These are phyloP conservation scores for Venturia canescens DNA, from an alignment of 1,140 invertebrate genomes.

Conservation along the genomic window DNA sequence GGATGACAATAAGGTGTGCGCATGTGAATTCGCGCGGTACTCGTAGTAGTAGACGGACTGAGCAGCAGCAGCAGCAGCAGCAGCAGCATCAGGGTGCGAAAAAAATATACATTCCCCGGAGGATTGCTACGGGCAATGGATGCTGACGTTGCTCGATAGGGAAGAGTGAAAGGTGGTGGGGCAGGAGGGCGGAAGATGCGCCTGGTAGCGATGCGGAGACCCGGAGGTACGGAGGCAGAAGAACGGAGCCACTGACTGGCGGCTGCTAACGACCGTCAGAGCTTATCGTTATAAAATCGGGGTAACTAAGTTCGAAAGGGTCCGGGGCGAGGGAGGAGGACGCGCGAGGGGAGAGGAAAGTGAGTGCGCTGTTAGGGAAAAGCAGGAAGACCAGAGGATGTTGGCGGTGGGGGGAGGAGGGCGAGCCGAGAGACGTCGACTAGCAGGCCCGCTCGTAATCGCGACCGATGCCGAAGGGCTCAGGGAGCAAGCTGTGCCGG, in stretches of 20 bases:
- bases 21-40: not conserved
- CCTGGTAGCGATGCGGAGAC: constrained; percentile 18
- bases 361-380: not conserved
- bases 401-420: constrained; percentile 5
- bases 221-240: constrained; percentile 46
- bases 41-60: not conserved
- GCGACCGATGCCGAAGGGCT: constrained; percentile 56
- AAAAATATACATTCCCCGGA: constrained; percentile 40
- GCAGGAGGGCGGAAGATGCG: not conserved
- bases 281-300: constrained; percentile 59
- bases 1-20: constrained; percentile 22
- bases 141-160: not conserved
- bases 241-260: constrained; percentile 57
- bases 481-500: constrained; percentile 42
- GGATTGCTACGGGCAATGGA: constrained; percentile 19
- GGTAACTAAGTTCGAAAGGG: constrained; percentile 54
- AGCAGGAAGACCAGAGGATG: constrained; percentile 5
- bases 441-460: constrained; percentile 47
- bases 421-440: constrained; percentile 42
- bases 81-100: not conserved
- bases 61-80: no score
- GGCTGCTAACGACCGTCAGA: constrained; percentile 58
- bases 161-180: not conserved
- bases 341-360: not conserved
- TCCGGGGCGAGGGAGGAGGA: constrained; percentile 23